Base-by-base conservation (phyloP, 2,797 vertebrate genomes). In the Thunnus albacares region DNA sequence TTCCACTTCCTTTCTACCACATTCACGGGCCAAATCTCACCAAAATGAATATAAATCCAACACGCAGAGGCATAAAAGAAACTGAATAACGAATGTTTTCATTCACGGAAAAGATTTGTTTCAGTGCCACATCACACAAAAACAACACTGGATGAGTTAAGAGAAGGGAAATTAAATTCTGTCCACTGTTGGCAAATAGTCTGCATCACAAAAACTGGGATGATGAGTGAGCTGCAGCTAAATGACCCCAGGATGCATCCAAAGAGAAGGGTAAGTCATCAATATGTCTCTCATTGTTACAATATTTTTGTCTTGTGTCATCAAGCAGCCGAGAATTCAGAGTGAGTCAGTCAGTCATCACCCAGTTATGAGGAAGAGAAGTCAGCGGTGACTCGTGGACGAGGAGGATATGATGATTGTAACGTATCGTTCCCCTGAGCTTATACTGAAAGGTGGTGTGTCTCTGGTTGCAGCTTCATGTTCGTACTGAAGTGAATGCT, bases 321-420 rank as follows among this genome's bases (percentile, higher is more conserved):
- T 68, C 65, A 33, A 20, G 17, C 47, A 3, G 66, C 57, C 51
- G 41, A 77, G 47, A 71, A 62, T 63, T 77, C 67, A 70, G 30
- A 45, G 52, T 26, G 73, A 92, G 73, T 86, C 78, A 83, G 75
- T 75, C 51, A 70, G 49, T 62, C 76, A 76, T 87, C 81, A 74
- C 28, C 18, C 14, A 26, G 24, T 51, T 22, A 47, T 12, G 65
- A 43, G 33, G 41, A 74, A 20, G 47, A 70, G 64, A 43, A 71
- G 47, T 30, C 51, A 64, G 76, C 10, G 47, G 28, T 71, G 74
- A 55, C 58, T 30, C 30, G 22, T 5, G 71, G 52, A 71, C 15
- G 55, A 72, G 52, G 58, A 71, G 52, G 76, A 67, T 55, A 3
- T 49, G 49, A 68, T 49, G 55, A 41, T n/a, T 10, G 22, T 53